Evolutionary conservation across 2,888 invertebrate genomes (phyloP), one percentile per base, ranked within the genome.

Genomic region (Tetranychus piercei): DNA sequence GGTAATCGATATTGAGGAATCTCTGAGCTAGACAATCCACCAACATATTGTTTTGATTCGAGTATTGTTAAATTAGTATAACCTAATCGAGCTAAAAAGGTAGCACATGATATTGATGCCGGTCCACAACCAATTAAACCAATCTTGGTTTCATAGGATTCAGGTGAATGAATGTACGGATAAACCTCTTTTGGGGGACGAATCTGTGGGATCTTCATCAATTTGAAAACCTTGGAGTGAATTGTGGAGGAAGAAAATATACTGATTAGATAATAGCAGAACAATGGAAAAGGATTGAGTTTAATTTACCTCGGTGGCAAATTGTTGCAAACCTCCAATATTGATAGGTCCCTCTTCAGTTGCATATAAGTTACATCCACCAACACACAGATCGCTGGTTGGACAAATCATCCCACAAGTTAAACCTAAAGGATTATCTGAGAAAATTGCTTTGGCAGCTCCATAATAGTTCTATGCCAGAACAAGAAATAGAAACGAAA

Each of bases 371-470:
- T 99, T 99, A 83, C 97, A 99, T 0, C 95, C 94, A 0, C 97
- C 97, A 0, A 96, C 96, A 82, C 97, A 99, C 1, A 99, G 87
- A 83, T 99, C 97, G 81, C 94, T 95, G 0, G 97, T 97, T 2
- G 97, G 97, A 79, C 97, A 97, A 34, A 99, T 96, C 97, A 99
- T 99, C 44, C 94, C 94, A 80, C 94, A 94, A 0, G 93, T 92
- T 1, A 95, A 85, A 0, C 94, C 99, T 74, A 97, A 83, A 0
- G 99, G 97, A 82, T 99, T 99, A 82, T 99, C 97, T 0, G 95
- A 95, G 75, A 99, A 87, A 75, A 99, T 99, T 0, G 94, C 91
- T 81, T 94, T 94, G 1, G 86, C 86, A 1, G 97, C 93, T 34
- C 99, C 97, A 85, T 99, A 99, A 82, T 94, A 97, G 83, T 99